Percentiles rank a stretch among this genome's conserved stretches.
These are phyloP conservation scores for Heterodera schachtii DNA, from an alignment of 1,140 invertebrate genomes.

Conservation along the genomic window DNA sequence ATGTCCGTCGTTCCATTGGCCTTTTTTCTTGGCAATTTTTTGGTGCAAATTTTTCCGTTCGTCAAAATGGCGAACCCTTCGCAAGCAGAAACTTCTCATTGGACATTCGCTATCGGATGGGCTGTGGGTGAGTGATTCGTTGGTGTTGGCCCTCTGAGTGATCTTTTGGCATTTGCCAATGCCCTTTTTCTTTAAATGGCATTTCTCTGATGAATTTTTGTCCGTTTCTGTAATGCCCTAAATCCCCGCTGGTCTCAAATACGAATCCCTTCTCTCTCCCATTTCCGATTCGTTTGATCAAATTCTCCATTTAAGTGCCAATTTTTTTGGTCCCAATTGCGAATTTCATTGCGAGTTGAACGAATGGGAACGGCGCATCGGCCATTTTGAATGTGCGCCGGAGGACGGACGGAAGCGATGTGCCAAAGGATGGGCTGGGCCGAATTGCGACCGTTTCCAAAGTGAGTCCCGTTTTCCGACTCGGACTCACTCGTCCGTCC, in stretches of 20 bases:
- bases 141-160: conserved; percentile 11
- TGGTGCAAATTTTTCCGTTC: background rate
- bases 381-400: conserved; percentile 25
- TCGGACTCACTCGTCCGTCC: background rate
- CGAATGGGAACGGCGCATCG: conserved; percentile 31
- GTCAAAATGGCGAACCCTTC: background rate
- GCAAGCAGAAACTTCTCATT: background rate
- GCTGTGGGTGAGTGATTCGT: conserved; percentile 5
- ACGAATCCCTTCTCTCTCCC: too few relatives aligned
- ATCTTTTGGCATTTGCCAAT: background rate
- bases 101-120: conserved; percentile 18
- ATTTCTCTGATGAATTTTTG: too few relatives aligned
- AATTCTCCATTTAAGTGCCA: conserved; percentile 17
- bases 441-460: conserved; percentile 15
- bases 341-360: conserved; percentile 31
- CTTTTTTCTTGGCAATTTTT: conserved; percentile 6
- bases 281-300: too few relatives aligned
- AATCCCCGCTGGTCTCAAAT: too few relatives aligned
- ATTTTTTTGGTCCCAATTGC: conserved; percentile 34
- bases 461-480: background rate
- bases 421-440: conserved; percentile 27
- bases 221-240: too few relatives aligned
- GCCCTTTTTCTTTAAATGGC: too few relatives aligned
- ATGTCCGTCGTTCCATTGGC: background rate
- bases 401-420: conserved; percentile 24